These are phyloP conservation scores for Tetramorium alpestre DNA, from an alignment of 1,140 invertebrate species.

Conservation along the genomic window DNA sequence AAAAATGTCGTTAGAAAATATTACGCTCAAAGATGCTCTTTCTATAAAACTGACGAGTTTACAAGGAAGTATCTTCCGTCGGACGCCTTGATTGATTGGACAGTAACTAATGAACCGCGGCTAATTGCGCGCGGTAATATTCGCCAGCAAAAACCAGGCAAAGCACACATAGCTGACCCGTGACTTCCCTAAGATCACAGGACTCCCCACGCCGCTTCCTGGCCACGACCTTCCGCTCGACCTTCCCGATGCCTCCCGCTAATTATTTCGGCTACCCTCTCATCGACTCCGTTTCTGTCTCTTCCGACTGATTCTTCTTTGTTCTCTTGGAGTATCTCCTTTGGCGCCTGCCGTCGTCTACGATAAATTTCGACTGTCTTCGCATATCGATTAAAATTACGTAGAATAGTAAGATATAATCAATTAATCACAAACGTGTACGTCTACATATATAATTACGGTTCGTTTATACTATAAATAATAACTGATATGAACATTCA, in stretches of 20 bases:
- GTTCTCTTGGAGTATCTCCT: conserved; percentile 46
- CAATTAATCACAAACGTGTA: neutral
- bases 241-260: conserved; percentile 77
- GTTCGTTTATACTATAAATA: neutral
- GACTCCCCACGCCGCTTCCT: conserved; percentile 78
- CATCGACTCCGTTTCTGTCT: conserved; percentile 67
- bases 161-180: conserved; percentile 79
- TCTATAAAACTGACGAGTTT: conserved; percentile 53
- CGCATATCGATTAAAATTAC: conserved; percentile 18
- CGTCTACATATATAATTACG: neutral
- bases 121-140: conserved; percentile 79
- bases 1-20: conserved; percentile 1
- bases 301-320: conserved; percentile 66
- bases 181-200: conserved; percentile 80
- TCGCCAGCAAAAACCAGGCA: conserved; percentile 75
- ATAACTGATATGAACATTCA: neutral
- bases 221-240: conserved; percentile 80
- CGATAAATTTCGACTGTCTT: conserved; percentile 24
- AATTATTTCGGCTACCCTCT: conserved; percentile 75
- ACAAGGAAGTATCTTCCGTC: conserved; percentile 63
- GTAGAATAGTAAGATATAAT: conserved; percentile 4
- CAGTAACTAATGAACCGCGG: conserved; percentile 79
- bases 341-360: conserved; percentile 21
- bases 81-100: conserved; percentile 77
- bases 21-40: neutral